Conservation (phyloP, 2,113 vertebrate species). For the Steatornis caripensis region DNA sequence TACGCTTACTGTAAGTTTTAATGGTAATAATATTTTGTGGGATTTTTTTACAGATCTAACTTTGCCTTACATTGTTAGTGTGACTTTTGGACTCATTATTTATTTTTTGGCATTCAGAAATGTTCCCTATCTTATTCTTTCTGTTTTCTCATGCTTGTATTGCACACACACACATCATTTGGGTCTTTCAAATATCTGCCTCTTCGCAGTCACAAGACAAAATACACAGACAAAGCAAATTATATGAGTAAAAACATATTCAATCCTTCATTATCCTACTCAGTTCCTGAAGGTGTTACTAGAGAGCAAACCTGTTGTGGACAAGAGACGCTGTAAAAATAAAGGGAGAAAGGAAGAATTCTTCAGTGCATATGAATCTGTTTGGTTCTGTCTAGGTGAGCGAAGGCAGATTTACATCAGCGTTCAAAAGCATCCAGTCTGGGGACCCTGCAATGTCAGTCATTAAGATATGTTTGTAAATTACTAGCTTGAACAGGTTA, state of each 20-base stretch:
- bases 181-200: not conserved
- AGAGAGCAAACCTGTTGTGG: accelerated
- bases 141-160: not conserved
- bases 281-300: not conserved
- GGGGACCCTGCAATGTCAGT: not conserved
- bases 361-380: not conserved
- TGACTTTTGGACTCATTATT: not conserved
- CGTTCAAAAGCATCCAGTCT: not conserved
- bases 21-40: not conserved
- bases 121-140: not conserved
- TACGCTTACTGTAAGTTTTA: not conserved
- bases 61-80: not conserved
- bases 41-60: not conserved
- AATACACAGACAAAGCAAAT: not conserved
- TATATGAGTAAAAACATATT: not conserved
- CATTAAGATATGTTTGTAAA: not conserved
- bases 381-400: not conserved
- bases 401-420: not conserved
- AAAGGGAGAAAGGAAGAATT: not conserved
- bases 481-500: not conserved
- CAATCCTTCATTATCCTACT: not conserved
- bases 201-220: not conserved
- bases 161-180: not conserved
- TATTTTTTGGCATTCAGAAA: not conserved
- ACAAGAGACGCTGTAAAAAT: not conserved